These are phyloP conservation scores for Ara ararauna DNA, from an alignment of 2,797 vertebrate genomes.

Conservation along the genomic window DNA sequence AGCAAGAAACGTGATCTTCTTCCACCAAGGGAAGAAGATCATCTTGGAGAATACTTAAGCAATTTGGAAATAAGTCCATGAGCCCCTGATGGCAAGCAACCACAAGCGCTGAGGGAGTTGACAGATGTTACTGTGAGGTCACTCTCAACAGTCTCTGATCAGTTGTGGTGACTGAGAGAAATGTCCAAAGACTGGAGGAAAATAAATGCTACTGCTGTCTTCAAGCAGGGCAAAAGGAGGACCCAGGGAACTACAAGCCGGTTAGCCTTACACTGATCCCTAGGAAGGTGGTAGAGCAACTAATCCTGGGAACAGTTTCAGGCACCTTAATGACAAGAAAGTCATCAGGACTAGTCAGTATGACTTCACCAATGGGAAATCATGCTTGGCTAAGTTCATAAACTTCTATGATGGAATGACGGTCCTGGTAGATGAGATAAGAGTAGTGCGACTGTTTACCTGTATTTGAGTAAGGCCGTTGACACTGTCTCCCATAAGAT, in stretches of 20 bases:
- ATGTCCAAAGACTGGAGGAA: not conserved
- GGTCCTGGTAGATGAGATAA: not conserved
- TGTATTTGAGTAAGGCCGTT: not conserved
- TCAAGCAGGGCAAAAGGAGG: not conserved
- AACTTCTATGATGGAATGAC: not conserved
- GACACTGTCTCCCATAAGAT: not conserved
- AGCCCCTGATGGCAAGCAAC: not conserved
- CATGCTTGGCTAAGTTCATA: not conserved
- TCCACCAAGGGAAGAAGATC: not conserved
- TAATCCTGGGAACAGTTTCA: too few relatives aligned
- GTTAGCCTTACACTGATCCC: too few relatives aligned
- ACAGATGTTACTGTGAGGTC: not conserved
- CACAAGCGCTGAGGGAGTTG: not conserved
- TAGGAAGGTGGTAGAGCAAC: too few relatives aligned
- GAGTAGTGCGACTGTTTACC: not conserved
- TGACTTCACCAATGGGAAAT: not conserved
- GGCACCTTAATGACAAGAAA: not conserved
- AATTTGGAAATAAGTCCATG: not conserved
- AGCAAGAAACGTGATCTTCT: not conserved
- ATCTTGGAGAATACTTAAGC: not conserved
- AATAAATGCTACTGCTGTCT: not conserved
- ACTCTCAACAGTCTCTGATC: not conserved
- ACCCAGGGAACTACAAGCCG: too few relatives aligned
- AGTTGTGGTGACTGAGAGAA: not conserved
- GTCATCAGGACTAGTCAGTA: not conserved